Base-by-base conservation (phyloP, 1,140 invertebrate genomes). In the Pseudobourletiella spinata region DNA sequence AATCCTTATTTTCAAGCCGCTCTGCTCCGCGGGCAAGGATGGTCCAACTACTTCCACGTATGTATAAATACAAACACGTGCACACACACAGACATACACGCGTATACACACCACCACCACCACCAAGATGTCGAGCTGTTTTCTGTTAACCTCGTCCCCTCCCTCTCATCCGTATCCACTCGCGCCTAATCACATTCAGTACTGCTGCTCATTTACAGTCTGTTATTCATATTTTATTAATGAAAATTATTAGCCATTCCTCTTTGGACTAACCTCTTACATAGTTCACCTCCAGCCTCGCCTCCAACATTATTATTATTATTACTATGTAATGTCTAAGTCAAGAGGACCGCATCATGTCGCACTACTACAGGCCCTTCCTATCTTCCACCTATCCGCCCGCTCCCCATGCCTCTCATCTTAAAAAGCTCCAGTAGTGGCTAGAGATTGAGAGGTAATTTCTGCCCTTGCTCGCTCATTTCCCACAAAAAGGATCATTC, bases 181-280 rank as follows among this genome's bases (percentile, higher is more conserved):
- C n/a, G 11, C n/a, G 35, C 44, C 57, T 59, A 59, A 50, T 59
- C 57, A 59, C n/a, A 28, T 28, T 46, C 46, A 22, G 46, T 6
- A 39, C n/a, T 39, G n/a, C n/a, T n/a, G n/a, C n/a, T n/a, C n/a
- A n/a, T n/a, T n/a, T n/a, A n/a, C n/a, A n/a, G n/a, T n/a, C n/a
- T n/a, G n/a, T n/a, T 48, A 48, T 11, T 48, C 44, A 48, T 48
- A 6, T 6, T 48, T 48, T 48, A 48, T 48, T 28, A 54, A 54
- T 54, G 51, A 26, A 6, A 54, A 54, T 25, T 28, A 28, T 25
- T 54, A 30, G 24, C 22, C 8, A 26, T 54, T 25, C 24, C 51
- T 25, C 6, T 22, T 15, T 3, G 4, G 15, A 26, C 15, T 16
- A 22, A 18, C 46, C 15, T 22, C 11, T 22, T 22, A n/a, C n/a